These are phyloP conservation scores for Dicaeum eximium DNA, from an alignment of 2,113 vertebrate genomes.

Conservation along the genomic window DNA sequence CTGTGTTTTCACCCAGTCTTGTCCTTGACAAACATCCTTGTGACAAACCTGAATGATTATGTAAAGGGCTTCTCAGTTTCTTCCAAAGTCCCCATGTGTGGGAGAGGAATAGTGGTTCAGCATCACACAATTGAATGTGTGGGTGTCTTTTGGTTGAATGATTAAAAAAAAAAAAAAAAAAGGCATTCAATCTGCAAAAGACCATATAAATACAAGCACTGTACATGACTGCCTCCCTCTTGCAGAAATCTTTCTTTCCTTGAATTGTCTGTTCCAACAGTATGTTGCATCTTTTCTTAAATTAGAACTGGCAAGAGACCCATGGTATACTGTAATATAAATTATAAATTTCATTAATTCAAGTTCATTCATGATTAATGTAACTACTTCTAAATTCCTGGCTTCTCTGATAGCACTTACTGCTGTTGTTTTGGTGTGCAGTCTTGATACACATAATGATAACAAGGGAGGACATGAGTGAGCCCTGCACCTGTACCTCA, in stretches of 20 bases:
- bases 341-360: conserved; percentile 35
- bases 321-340: conserved; percentile 1
- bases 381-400: not conserved
- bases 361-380: conserved; percentile 2
- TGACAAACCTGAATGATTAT: not conserved
- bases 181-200: not conserved
- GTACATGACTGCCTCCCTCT: not conserved
- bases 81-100: not conserved
- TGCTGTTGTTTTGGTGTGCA: not conserved
- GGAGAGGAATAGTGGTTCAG: not conserved
- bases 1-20: not conserved
- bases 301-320: not conserved
- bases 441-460: not conserved
- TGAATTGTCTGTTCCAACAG: not conserved
- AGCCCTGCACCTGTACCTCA: not conserved
- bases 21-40: not conserved
- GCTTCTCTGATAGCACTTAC: not conserved
- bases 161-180: not conserved
- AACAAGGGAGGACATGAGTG: not conserved
- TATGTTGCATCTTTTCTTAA: not conserved
- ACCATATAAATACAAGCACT: not conserved
- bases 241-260: not conserved
- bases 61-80: not conserved
- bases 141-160: not conserved
- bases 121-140: not conserved